phyloP scores from a whole-genome alignment of 2,113 vertebrate species.

The Leiothrix lutea region DNA sequence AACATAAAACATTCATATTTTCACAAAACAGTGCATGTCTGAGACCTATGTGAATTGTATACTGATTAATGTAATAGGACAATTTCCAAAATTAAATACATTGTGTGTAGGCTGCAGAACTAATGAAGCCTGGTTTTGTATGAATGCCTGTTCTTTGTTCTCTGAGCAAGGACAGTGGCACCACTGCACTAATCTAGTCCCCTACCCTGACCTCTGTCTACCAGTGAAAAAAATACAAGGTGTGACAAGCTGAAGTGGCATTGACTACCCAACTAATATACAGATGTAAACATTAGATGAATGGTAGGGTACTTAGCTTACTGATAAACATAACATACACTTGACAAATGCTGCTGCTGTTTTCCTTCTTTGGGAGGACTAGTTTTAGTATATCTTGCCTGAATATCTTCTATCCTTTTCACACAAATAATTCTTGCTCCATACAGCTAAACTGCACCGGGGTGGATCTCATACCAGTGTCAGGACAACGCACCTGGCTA shows the following conservation, averaged over 20 bases:
- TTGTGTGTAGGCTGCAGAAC: background rate
- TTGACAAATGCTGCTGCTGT: background rate
- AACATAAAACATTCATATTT: background rate
- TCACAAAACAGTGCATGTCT: background rate
- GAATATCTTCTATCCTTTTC: background rate
- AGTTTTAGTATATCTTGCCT: background rate
- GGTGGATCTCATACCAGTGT: background rate
- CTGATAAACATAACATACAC: background rate
- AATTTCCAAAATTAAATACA: background rate
- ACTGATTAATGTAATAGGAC: background rate
- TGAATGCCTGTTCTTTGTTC: background rate
- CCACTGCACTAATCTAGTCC: background rate
- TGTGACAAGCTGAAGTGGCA: background rate
- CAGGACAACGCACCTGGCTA: accelerated
- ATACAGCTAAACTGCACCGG: background rate
- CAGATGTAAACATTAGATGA: background rate
- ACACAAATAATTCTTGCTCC: background rate
- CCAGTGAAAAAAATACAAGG: background rate
- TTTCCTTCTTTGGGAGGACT: background rate
- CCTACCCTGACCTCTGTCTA: background rate
- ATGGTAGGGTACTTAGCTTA: background rate
- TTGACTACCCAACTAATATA: background rate
- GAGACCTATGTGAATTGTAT: background rate
- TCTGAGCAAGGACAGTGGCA: background rate
- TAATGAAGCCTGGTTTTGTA: background rate